These are phyloP conservation scores for Achroia grisella DNA, from an alignment of 1,140 invertebrate species.

Conservation along the genomic window DNA sequence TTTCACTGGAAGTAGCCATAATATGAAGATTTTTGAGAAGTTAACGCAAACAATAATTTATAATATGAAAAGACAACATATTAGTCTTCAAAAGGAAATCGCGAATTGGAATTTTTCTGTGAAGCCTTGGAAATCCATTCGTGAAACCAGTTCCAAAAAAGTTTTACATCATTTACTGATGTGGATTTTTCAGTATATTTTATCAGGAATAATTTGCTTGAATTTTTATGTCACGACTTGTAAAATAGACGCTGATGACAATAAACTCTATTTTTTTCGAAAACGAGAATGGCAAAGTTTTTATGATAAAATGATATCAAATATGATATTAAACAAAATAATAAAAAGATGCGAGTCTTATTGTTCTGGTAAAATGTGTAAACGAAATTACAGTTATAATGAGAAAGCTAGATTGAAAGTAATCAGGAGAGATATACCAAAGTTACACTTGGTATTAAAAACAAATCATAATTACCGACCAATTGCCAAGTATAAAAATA, in stretches of 20 bases:
- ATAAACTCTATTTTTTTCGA: slow-evolving; percentile 62
- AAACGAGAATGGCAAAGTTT: slow-evolving; percentile 66
- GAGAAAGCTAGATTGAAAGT: slow-evolving; percentile 35
- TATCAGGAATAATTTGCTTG: slow-evolving; percentile 53
- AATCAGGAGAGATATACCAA: slow-evolving; percentile 47
- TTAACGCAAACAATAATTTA: slow-evolving; percentile 38
- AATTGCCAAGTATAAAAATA: slow-evolving; percentile 62
- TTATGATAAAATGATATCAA: slow-evolving; percentile 49
- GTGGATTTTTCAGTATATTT: slow-evolving; percentile 52
- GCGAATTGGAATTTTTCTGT: slow-evolving; percentile 47
- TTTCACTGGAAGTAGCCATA: slow-evolving; percentile 48
- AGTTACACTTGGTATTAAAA: slow-evolving; percentile 62
- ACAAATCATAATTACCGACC: slow-evolving; percentile 50
- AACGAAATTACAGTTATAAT: slow-evolving; percentile 21
- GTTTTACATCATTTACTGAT: slow-evolving; percentile 33
- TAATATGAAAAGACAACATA: slow-evolving; percentile 56
- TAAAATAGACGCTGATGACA: slow-evolving; percentile 60
- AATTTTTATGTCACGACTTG: slow-evolving; percentile 67
- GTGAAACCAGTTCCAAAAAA: slow-evolving; percentile 9
- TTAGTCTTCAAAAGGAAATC: slow-evolving; percentile 29
- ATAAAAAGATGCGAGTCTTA: slow-evolving; percentile 38
- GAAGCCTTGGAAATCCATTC: slow-evolving; percentile 31
- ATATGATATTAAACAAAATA: slow-evolving; percentile 36
- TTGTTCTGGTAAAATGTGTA: slow-evolving; percentile 34
- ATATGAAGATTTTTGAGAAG: slow-evolving; percentile 53